Conservation (phyloP, 1,140 invertebrate species). For the Lepidostoma basale region DNA sequence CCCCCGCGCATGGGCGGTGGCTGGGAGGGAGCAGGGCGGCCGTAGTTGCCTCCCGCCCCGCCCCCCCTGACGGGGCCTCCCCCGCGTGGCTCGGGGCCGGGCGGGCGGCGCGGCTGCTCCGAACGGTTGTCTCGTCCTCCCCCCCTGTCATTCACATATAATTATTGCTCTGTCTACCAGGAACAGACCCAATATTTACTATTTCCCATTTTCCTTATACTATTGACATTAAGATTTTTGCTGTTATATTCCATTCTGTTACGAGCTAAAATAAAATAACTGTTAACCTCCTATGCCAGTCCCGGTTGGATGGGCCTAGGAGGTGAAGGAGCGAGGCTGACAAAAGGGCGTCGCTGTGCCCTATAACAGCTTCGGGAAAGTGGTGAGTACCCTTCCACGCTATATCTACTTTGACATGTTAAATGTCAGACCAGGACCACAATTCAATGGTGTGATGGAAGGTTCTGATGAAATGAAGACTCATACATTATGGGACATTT, state of each 20-base stretch:
- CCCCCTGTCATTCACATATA: background rate
- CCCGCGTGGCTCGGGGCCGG: conserved; percentile 1
- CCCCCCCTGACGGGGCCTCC: background rate
- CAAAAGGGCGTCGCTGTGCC: too few relatives aligned
- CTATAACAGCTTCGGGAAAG: too few relatives aligned
- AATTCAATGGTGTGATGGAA: too few relatives aligned
- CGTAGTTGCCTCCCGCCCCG: background rate
- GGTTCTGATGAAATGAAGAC: too few relatives aligned
- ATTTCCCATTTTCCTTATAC: background rate
- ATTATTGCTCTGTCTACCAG: background rate
- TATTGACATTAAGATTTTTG: background rate
- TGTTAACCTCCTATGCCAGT: background rate
- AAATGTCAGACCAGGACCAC: too few relatives aligned
- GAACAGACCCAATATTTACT: background rate
- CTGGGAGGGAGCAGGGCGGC: conserved; percentile 4
- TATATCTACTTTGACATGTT: background rate
- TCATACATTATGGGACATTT: too few relatives aligned
- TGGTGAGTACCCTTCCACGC: background rate
- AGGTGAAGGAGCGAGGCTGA: too few relatives aligned
- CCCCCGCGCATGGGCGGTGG: conserved; percentile 11
- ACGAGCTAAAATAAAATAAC: background rate
- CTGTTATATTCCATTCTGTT: too few relatives aligned
- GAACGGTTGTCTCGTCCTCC: background rate
- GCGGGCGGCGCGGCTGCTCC: conserved; percentile 1
- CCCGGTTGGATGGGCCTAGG: background rate